Evolutionary conservation across 1,140 invertebrate genomes (phyloP), one percentile per base, ranked within the genome.

Genomic region (Hydropsyche tenuis): DNA sequence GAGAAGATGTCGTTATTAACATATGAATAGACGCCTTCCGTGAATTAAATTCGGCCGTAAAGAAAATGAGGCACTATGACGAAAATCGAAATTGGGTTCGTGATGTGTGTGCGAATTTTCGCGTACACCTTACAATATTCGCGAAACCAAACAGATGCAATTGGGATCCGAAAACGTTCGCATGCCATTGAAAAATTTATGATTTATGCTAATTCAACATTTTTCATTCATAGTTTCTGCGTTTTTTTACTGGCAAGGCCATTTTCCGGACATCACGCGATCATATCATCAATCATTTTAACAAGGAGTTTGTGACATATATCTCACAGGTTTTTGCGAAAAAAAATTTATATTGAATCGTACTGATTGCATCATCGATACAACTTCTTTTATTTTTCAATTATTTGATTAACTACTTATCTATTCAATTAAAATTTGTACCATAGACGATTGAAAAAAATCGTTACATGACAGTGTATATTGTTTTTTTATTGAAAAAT

Each of bases 21-120:
- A 70, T 70, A 70, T 60, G 68, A 70, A 70, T 70, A 70, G 68
- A 27, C 48, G 43, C 51, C 42, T 70, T 16, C 27, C 48, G 48
- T 42, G 68, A 70, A 70, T 70, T 70, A 70, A 56, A 70, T 45
- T 46, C 68, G 51, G 1, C 9, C 27, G 14, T 12, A 27, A 56
- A 70, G 68, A 56, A 70, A 56, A 70, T 70, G 56, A 70, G 68
- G 37, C 48, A 70, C 48, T 70, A 70, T 70, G 68, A 70, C 68
- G 68, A 70, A 70, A 70, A 70, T 70, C 68, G 68, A 56, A 70
- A 75, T 73, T 73, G 74, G 65, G 25, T 75, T 69, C 74, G 74
- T 75, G 74, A 75, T 68, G 48, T 75, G 74, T 75, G 42, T 75
- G 22, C 69, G 18, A 72, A 72, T 48, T 56, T 22, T 27, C n/a